Evolutionary conservation across 2,888 invertebrate species (phyloP).

Genomic region (Muschampia plurimacula): DNA sequence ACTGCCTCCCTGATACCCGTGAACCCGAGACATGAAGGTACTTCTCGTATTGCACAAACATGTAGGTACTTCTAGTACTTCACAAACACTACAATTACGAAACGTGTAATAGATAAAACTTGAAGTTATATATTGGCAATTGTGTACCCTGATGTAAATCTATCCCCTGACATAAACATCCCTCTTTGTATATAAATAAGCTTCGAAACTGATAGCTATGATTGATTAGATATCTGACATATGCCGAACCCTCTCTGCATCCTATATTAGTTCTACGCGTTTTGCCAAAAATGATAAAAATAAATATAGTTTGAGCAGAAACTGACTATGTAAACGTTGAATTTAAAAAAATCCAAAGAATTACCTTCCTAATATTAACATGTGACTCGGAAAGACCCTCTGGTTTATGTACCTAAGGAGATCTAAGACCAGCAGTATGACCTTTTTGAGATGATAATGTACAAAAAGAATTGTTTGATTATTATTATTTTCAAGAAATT

Average conservation of each 20-base stretch:
- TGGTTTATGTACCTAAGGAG: too few species aligned
- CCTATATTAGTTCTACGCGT: conserved; percentile 20
- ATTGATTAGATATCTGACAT: conserved; percentile 59
- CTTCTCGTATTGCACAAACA: too few species aligned
- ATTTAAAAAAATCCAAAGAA: neutral
- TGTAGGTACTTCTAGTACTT: too few species aligned
- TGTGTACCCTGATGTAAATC: conserved; percentile 45
- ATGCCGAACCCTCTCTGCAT: conserved; percentile 21
- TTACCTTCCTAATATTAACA: too few species aligned
- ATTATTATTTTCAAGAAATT: too few species aligned
- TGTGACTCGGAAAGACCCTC: too few species aligned
- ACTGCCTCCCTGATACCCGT: too few species aligned
- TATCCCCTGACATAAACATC: conserved; percentile 52
- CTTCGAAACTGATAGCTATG: conserved; percentile 70
- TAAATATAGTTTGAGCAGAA: neutral
- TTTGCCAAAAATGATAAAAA: conserved; percentile 15
- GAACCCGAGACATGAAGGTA: too few species aligned
- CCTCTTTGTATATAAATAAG: conserved; percentile 64
- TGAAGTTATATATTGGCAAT: conserved; percentile 29
- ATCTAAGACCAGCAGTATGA: too few species aligned
- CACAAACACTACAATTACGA: too few species aligned
- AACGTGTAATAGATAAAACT: neutral
- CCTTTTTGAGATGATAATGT: too few species aligned
- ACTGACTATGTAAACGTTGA: neutral
- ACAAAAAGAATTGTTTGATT: too few species aligned